These are phyloP conservation scores for Erynnis tages DNA, from an alignment of 2,888 invertebrate genomes.

Conservation along the genomic window DNA sequence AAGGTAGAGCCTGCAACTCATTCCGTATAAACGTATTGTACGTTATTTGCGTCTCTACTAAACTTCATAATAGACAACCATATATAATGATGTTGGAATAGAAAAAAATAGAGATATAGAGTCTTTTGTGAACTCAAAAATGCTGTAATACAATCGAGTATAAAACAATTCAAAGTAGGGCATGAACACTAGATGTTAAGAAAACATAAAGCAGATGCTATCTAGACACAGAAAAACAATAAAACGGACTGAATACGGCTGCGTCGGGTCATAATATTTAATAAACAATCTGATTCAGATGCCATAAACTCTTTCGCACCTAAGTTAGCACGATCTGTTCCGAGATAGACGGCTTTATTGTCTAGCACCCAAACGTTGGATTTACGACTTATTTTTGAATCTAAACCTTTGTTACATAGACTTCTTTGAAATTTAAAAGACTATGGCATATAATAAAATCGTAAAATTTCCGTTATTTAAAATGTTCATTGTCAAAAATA, in stretches of 20 bases:
- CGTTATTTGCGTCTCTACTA: neutral
- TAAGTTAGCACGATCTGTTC: neutral
- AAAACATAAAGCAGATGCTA: conserved; percentile 25
- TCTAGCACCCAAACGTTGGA: neutral
- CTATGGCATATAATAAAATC: too few relatives aligned
- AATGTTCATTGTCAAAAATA: neutral
- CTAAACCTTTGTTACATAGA: too few relatives aligned
- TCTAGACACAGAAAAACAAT: conserved; percentile 6
- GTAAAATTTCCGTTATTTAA: too few relatives aligned
- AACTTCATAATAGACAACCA: too few relatives aligned
- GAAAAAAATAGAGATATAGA: neutral
- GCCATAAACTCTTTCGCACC: neutral
- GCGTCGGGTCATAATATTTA: conserved; percentile 20
- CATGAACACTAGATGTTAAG: too few relatives aligned
- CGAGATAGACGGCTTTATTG: neutral
- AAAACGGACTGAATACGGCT: conserved; percentile 27
- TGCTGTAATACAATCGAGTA: neutral
- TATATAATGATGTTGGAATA: too few relatives aligned
- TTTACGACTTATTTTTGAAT: neutral
- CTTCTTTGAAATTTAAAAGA: too few relatives aligned
- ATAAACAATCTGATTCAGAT: conserved; percentile 1
- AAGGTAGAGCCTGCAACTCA: neutral
- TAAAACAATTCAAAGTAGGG: neutral
- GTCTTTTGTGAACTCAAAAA: neutral
- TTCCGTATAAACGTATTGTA: neutral